These are phyloP conservation scores for Melanaphis sacchari DNA, from an alignment of 1,140 invertebrate species.

Conservation along the genomic window DNA sequence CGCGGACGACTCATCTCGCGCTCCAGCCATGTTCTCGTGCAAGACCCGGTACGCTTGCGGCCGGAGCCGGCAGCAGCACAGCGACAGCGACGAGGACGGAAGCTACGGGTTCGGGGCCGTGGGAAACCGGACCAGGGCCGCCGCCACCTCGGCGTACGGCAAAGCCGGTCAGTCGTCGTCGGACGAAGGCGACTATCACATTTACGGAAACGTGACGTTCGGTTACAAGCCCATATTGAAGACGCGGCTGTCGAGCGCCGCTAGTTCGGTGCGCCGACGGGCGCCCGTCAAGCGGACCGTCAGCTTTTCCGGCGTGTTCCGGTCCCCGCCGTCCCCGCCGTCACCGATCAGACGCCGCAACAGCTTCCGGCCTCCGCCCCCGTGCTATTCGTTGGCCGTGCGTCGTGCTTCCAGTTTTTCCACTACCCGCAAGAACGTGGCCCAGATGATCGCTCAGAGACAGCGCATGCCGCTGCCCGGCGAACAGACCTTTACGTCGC, in stretches of 20 bases:
- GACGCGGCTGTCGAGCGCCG: conserved; percentile 28
- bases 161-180: background rate
- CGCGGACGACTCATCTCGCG: conserved; percentile 24
- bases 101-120: conserved; percentile 25
- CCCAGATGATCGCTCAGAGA: background rate
- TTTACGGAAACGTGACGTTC: conserved; percentile 47
- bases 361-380: conserved; percentile 28
- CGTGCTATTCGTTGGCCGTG: conserved; percentile 50
- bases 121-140: conserved; percentile 37
- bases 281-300: conserved; percentile 47
- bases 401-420: conserved; percentile 56
- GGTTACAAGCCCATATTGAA: conserved; percentile 51
- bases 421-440: conserved; percentile 26
- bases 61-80: background rate
- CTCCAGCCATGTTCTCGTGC: conserved; percentile 40
- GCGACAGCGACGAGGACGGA: conserved; percentile 53
- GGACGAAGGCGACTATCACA: conserved; percentile 9
- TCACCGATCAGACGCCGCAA: background rate
- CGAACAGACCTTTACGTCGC: background rate
- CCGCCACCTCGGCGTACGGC: background rate
- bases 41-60: conserved; percentile 50
- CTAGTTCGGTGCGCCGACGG: background rate
- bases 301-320: conserved; percentile 35
- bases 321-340: background rate
- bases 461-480: conserved; percentile 48